Evolutionary conservation across 1,140 invertebrate species (phyloP).

Genomic region (Achroia grisella): DNA sequence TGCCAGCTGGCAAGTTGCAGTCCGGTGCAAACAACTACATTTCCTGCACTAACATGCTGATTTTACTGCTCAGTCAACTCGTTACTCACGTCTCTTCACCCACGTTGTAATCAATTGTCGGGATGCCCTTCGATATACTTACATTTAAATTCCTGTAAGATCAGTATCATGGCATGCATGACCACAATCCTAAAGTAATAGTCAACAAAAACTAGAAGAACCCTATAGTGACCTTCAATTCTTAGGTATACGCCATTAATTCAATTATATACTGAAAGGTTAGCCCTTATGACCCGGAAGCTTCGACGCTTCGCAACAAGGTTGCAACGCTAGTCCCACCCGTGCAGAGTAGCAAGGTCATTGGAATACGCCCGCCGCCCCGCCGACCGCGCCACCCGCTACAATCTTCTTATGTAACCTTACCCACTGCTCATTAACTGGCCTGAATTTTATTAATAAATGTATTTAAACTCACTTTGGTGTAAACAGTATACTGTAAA

Average conservation of each 20-base stretch:
- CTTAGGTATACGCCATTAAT: not conserved
- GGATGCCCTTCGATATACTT: too few species aligned
- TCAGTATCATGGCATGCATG: too few species aligned
- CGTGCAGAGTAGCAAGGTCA: conserved; percentile 35
- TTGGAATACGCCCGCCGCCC: not conserved
- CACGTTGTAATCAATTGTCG: too few species aligned
- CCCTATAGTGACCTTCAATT: not conserved
- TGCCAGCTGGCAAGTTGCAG: conserved; percentile 21
- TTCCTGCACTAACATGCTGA: conserved; percentile 6
- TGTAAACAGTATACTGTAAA: not conserved
- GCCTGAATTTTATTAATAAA: too few species aligned
- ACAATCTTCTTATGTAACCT: conserved; percentile 45
- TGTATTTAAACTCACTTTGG: too few species aligned
- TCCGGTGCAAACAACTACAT: conserved; percentile 15
- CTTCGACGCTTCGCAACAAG: conserved; percentile 47
- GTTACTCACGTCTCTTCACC: not conserved
- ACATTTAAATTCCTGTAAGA: too few species aligned
- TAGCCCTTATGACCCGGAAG: conserved; percentile 60
- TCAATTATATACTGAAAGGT: conserved; percentile 23
- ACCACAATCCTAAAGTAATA: too few species aligned
- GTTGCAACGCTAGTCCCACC: conserved; percentile 25
- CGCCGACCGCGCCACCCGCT: conserved; percentile 14
- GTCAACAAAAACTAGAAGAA: too few species aligned
- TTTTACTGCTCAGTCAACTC: conserved; percentile 6
- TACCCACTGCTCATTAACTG: conserved; percentile 13